phyloP scores from a whole-genome alignment of 2,113 vertebrate genomes.

The Toxotes chatareus region DNA sequence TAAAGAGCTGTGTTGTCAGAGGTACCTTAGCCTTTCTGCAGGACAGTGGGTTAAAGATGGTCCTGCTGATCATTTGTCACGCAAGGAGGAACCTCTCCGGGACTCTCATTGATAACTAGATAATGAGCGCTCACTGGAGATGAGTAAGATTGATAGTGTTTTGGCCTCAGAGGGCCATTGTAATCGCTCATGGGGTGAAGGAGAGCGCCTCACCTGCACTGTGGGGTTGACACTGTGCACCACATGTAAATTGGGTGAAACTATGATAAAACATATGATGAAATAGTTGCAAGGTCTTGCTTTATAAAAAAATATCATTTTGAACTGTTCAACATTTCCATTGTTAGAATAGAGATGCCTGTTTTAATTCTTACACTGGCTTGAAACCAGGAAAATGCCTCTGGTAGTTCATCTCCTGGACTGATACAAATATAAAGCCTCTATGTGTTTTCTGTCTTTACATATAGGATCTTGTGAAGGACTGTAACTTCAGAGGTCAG shows the following conservation, averaged over 20 bases:
- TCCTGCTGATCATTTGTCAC: constrained; percentile 42
- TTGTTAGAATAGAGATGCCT: background rate
- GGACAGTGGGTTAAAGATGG: background rate
- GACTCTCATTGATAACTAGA: constrained; percentile 52
- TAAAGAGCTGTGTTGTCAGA: background rate
- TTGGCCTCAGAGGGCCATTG: constrained; percentile 21
- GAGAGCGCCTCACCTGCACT: constrained; percentile 37
- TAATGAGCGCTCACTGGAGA: constrained; percentile 58
- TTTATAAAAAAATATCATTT: background rate
- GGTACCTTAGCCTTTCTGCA: background rate
- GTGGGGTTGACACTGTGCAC: background rate
- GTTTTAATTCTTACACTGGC: background rate
- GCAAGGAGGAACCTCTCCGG: constrained; percentile 11
- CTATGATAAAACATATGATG: background rate
- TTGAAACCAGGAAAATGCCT: background rate
- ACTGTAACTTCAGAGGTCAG: background rate
- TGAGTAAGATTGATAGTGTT: constrained; percentile 60
- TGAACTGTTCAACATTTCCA: background rate
- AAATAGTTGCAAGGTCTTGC: background rate
- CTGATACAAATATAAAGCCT: background rate
- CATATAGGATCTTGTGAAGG: too few relatives aligned
- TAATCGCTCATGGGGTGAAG: constrained; percentile 41
- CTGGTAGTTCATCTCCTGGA: background rate
- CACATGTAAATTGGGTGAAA: background rate
- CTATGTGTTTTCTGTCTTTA: background rate